A percentile compares a stretch with the other conserved stretches of the same genome.
Evolutionary conservation across 2,888 invertebrate species (phyloP).

Genomic region (Aporophyla lueneburgensis): DNA sequence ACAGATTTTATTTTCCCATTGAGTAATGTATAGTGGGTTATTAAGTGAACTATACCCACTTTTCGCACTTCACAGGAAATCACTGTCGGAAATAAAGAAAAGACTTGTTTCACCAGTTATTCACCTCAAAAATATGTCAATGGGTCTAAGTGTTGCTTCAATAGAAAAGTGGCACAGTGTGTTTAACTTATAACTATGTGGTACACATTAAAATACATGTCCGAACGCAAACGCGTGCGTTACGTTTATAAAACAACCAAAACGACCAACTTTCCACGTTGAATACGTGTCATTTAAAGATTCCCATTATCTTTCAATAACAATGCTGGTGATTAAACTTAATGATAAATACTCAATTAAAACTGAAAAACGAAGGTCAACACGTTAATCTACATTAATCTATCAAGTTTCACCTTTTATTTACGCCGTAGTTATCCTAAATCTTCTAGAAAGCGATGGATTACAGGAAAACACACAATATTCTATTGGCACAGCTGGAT

Average conservation of each 20-base stretch:
- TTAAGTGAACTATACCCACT: background rate
- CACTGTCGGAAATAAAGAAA: background rate
- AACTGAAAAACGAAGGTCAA: constrained; percentile 45
- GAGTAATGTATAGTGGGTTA: background rate
- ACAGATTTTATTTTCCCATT: background rate
- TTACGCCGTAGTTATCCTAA: constrained; percentile 29
- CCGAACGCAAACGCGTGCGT: background rate
- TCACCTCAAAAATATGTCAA: constrained; percentile 39
- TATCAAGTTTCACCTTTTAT: constrained; percentile 51
- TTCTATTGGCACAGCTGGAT: constrained; percentile 66
- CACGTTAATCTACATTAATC: constrained; percentile 49
- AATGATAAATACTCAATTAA: constrained; percentile 53
- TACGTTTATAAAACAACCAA: constrained; percentile 2
- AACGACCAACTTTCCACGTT: constrained; percentile 37
- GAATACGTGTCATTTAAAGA: constrained; percentile 65
- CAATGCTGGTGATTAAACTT: constrained; percentile 54
- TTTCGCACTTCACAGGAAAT: background rate
- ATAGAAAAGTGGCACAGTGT: constrained; percentile 39
- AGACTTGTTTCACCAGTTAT: background rate
- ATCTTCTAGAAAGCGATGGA: constrained; percentile 47
- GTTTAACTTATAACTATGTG: constrained; percentile 29
- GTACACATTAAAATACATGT: constrained; percentile 18
- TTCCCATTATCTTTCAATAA: constrained; percentile 59
- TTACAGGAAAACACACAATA: constrained; percentile 54
- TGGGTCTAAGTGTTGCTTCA: constrained; percentile 42